phyloP scores from a whole-genome alignment of 2,797 vertebrate genomes.

The Catostomus latipinnis region DNA sequence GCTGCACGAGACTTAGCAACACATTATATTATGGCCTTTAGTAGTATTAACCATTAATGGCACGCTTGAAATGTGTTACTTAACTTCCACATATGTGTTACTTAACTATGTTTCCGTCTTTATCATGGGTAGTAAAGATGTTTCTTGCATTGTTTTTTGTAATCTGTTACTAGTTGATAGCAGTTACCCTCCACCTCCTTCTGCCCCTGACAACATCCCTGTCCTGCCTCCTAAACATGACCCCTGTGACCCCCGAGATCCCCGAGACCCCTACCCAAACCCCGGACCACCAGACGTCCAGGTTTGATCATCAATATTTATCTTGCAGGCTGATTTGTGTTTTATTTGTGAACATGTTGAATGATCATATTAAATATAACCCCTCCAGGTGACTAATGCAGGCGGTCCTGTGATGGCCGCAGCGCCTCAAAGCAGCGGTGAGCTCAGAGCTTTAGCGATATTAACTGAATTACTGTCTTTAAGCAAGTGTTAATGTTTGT shows the following conservation, averaged over 20 bases:
- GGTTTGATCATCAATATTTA: too few relatives aligned
- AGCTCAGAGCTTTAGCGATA: conserved; percentile 50
- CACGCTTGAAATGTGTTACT: too few relatives aligned
- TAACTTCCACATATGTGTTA: too few relatives aligned
- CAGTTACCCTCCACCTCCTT: conserved; percentile 50
- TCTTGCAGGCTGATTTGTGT: too few relatives aligned
- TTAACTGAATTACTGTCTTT: conserved; percentile 35
- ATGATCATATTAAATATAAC: too few relatives aligned
- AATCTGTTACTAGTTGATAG: background rate
- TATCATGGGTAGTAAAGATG: background rate
- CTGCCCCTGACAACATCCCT: conserved; percentile 54
- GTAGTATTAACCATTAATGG: too few relatives aligned
- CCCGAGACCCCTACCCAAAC: conserved; percentile 48
- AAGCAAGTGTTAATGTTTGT: background rate
- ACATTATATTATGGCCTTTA: too few relatives aligned
- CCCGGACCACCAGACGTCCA: conserved; percentile 50
- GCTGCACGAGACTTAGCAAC: too few relatives aligned
- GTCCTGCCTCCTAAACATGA: conserved; percentile 59
- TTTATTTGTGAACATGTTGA: too few relatives aligned
- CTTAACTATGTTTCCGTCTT: background rate
- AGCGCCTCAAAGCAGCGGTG: conserved; percentile 46
- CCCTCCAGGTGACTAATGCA: too few relatives aligned
- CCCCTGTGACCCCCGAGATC: conserved; percentile 53
- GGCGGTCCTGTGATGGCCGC: background rate
- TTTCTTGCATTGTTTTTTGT: background rate